phyloP scores from a whole-genome alignment of 2,797 vertebrate species.

The Ispidina picta region DNA sequence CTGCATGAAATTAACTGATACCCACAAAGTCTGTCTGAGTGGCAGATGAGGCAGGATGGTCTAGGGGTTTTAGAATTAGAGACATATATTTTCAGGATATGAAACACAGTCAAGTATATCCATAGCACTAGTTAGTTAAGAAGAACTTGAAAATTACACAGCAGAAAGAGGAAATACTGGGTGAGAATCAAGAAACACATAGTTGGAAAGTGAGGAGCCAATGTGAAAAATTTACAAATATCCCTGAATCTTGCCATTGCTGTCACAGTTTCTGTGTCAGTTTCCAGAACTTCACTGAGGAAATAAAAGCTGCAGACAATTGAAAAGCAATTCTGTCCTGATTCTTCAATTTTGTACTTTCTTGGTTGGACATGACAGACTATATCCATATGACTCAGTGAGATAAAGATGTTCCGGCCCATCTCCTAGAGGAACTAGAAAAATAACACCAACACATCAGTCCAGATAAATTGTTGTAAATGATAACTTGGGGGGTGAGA shows the following conservation, averaged over 20 bases:
- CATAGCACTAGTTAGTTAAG: not conserved
- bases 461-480: not conserved
- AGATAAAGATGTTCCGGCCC: slow-evolving; percentile 20
- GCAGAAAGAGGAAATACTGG: not conserved
- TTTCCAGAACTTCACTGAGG: not conserved
- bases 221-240: not conserved
- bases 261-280: not conserved
- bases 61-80: not conserved
- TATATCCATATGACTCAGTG: not conserved
- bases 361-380: not conserved
- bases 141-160: not conserved
- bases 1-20: not conserved
- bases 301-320: not conserved
- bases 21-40: not conserved
- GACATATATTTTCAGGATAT: not conserved
- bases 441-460: not conserved
- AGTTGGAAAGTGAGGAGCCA: not conserved
- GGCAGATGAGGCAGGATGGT: not conserved
- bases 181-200: not conserved
- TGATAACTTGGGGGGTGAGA: not conserved
- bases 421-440: not conserved
- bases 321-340: not conserved
- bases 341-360: not conserved
- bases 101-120: not conserved
- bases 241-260: not conserved